These are phyloP conservation scores for Crocodylus rhombifer DNA, from an alignment of 2,797 vertebrate species.

Conservation along the genomic window DNA sequence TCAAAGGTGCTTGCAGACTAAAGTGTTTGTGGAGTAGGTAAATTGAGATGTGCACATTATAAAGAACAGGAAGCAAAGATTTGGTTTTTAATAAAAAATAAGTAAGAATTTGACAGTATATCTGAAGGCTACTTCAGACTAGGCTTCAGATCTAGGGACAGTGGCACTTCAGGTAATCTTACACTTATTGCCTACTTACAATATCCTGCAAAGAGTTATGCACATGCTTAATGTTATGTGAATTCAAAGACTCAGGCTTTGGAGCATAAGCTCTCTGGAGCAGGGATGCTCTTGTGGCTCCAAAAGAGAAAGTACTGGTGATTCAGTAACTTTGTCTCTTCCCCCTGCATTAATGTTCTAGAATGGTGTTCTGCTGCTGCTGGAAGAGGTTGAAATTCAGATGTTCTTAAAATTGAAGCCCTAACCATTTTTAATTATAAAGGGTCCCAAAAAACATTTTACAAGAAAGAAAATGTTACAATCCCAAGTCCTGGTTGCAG, in stretches of 20 bases:
- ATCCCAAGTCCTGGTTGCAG: slow-evolving; percentile 16
- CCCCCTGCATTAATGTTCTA: neutral
- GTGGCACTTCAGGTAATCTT: slow-evolving; percentile 71
- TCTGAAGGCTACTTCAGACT: neutral
- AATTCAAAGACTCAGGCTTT: neutral
- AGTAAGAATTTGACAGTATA: neutral
- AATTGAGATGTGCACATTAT: neutral
- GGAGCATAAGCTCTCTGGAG: neutral
- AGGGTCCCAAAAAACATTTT: neutral
- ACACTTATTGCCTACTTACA: slow-evolving; percentile 41
- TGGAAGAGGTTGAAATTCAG: slow-evolving; percentile 9
- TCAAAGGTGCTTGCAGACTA: slow-evolving; percentile 46
- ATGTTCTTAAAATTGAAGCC: neutral
- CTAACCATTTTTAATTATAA: neutral
- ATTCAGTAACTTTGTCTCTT: neutral
- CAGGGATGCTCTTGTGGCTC: neutral
- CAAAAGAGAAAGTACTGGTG: neutral
- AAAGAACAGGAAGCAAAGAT: neutral
- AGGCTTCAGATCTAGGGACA: neutral
- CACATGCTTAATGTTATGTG: slow-evolving; percentile 20
- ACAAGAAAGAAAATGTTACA: neutral
- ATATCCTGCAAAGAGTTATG: slow-evolving; percentile 64
- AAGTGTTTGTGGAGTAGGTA: no score
- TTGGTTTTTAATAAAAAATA: neutral
- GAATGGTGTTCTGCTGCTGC: neutral